Evolutionary conservation across 2,797 vertebrate species (phyloP), one percentile per base, ranked within the genome.

Genomic region (Sorex maritimensis): DNA sequence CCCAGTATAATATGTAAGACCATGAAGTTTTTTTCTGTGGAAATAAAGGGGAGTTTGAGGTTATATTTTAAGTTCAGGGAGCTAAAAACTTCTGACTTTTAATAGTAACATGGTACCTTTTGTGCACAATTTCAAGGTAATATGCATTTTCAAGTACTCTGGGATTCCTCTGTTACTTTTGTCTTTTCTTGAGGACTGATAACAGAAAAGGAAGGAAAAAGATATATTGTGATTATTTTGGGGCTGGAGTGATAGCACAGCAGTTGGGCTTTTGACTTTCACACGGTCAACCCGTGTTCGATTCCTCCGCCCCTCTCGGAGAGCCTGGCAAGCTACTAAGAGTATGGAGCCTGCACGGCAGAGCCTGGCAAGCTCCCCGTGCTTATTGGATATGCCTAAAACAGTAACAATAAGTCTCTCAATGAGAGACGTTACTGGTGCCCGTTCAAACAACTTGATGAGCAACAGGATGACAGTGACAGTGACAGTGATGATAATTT

Each of bases 181-280:
- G 85, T 93, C 6, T 65, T 93, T 94, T 46, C 4, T 81, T 65
- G 30, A 87, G 81, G 44, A n/a, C 12, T 82, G 75, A 24, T 93
- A 84, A 83, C 68, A 81, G 26, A 71, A 95, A 93, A 91, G 83
- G 78, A 90, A 81, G 41, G 7, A 44, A 68, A 94, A 83, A 78
- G 10, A 83, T 90, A 67, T 81, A 44, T 6, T n/a, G 8, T 67
- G 65, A 63, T 75, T 78, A 91, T 88, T 94, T 88, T 83, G 30
- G 34, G 34, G 34, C 34, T 34, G 34, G 34, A 34, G 34, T 34
- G 34, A 34, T 34, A 34, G 34, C 34, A 34, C 34, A 34, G 34
- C 34, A 34, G 34, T 34, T 34, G 34, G 34, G 34, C 34, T 34
- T 34, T 34, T 34, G 34, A 1, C 34, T 34, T 34, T 34, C 34